Evolutionary conservation across 2,797 vertebrate genomes (phyloP).

Genomic region (Melopsittacus undulatus): DNA sequence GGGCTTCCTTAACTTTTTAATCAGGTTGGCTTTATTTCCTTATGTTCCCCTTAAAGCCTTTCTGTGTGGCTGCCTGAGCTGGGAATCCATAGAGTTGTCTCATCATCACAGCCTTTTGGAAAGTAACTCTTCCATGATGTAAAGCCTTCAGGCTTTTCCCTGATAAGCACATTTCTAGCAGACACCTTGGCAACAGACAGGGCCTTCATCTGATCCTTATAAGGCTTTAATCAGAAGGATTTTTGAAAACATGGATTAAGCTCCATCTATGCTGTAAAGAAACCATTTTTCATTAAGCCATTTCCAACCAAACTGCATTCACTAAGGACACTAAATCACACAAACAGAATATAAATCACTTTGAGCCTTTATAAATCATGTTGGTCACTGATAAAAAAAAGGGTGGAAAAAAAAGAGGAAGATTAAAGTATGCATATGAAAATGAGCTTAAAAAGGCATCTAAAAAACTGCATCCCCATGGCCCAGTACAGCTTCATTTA

Average conservation of each 20-base stretch:
- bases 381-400: neutral
- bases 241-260: constrained; percentile 62
- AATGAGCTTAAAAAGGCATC: neutral
- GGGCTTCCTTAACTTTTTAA: neutral
- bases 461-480: neutral
- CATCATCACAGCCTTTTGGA: neutral
- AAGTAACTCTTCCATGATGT: neutral
- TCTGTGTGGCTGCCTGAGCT: neutral
- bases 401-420: neutral
- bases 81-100: neutral
- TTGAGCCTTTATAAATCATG: constrained; percentile 21
- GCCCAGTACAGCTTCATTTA: neutral
- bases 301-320: constrained; percentile 50
- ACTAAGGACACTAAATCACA: constrained; percentile 35
- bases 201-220: constrained; percentile 37
- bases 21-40: neutral
- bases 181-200: constrained; percentile 45
- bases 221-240: constrained; percentile 56
- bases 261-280: constrained; percentile 35
- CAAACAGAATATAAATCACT: constrained; percentile 49
- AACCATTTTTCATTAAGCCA: constrained; percentile 61
- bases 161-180: constrained; percentile 11
- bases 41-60: neutral
- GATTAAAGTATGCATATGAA: neutral
- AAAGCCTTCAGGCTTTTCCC: constrained; percentile 9